These are phyloP conservation scores for Phaonia tiefii DNA, from an alignment of 2,888 invertebrate genomes.

Conservation along the genomic window DNA sequence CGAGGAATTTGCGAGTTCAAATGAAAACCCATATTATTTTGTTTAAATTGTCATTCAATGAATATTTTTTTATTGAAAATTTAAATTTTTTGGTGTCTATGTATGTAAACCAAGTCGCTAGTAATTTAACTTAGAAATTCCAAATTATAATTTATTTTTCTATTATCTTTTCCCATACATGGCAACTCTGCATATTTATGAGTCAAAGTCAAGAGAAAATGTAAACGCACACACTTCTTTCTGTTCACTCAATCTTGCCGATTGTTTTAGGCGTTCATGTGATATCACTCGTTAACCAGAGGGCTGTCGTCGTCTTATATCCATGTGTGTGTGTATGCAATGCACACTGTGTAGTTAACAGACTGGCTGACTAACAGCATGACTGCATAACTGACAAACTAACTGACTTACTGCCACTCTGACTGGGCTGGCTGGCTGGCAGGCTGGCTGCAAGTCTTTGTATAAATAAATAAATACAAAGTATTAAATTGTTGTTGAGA, in stretches of 20 bases:
- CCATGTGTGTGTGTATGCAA: slow-evolving; percentile 1
- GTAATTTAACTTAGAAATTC: no score
- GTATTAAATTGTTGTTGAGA: slow-evolving; percentile 52
- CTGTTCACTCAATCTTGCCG: background rate
- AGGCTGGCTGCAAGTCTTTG: slow-evolving; percentile 41
- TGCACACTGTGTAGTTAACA: background rate
- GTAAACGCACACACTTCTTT: background rate
- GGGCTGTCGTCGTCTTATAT: background rate
- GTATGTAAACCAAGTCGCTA: no score
- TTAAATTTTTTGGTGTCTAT: no score
- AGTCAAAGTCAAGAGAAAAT: slow-evolving; percentile 52
- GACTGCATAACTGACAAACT: slow-evolving; percentile 53
- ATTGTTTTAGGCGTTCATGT: slow-evolving; percentile 9
- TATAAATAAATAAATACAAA: slow-evolving; percentile 60
- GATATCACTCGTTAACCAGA: slow-evolving; percentile 1
- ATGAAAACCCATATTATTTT: no score
- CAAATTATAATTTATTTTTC: no score
- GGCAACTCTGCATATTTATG: slow-evolving; percentile 1
- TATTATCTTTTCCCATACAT: no score
- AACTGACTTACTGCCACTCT: slow-evolving; percentile 16
- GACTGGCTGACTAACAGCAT: slow-evolving; percentile 56
- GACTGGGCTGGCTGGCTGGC: slow-evolving; percentile 26
- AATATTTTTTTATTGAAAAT: no score
- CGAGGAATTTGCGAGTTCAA: no score
- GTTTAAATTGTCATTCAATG: no score